phyloP scores from a whole-genome alignment of 2,797 vertebrate genomes.

The Chrysocyon brachyurus region DNA sequence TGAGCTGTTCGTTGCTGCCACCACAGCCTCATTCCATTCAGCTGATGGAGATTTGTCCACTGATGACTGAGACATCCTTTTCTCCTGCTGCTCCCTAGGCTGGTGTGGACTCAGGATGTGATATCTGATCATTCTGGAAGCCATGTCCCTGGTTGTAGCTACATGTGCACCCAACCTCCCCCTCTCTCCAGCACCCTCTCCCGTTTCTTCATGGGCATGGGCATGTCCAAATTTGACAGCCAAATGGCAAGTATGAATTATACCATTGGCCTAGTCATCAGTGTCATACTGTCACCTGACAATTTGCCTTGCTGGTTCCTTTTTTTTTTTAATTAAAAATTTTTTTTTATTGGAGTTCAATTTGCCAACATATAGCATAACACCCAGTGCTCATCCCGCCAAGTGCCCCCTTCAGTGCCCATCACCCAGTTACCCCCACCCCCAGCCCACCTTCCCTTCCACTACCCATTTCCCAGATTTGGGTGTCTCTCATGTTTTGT shows the following conservation, averaged over 20 bases:
- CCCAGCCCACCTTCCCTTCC: too few relatives aligned
- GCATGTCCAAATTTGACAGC: background rate
- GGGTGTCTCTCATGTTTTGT: too few relatives aligned
- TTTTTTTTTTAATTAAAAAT: background rate
- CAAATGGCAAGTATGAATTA: background rate
- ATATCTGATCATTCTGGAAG: background rate
- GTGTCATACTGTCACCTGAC: background rate
- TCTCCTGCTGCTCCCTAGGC: background rate
- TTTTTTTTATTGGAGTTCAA: too few relatives aligned
- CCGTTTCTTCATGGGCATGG: background rate
- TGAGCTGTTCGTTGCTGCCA: fast-evolving
- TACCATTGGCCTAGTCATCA: background rate
- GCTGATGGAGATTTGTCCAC: background rate
- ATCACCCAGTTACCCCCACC: too few relatives aligned
- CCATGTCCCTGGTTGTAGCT: background rate
- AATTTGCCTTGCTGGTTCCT: background rate
- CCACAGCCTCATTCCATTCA: fast-evolving
- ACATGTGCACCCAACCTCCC: background rate
- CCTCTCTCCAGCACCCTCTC: background rate
- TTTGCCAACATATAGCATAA: too few relatives aligned
- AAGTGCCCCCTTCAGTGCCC: too few relatives aligned
- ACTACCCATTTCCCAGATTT: too few relatives aligned
- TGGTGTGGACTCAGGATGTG: fast-evolving
- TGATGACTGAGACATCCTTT: background rate
- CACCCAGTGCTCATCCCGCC: too few relatives aligned